Base-by-base conservation (phyloP, 2,113 vertebrate genomes). In the Clinocottus analis region DNA sequence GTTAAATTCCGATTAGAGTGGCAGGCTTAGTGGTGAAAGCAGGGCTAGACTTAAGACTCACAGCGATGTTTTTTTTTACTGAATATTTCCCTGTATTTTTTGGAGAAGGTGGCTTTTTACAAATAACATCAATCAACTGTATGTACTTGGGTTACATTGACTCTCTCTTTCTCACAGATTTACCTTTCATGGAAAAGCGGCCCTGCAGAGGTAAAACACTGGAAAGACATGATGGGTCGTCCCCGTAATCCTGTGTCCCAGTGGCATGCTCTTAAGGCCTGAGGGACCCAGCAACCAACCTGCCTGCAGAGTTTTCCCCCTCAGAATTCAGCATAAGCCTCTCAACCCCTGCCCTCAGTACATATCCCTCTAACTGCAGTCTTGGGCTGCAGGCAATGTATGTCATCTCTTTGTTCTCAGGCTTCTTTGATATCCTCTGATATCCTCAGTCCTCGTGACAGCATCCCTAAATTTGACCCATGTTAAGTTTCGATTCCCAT, bases 121-220 rank as follows among this genome's bases (percentile, higher is more conserved):
- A 71, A 83, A 87, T 58, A 71, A 61, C 79, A 87, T 80, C 35
- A 60, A 55, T 80, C 59, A 13, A 33, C 33, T 33, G 33, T 72
- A 35, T 74, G 10, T 75, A 58, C 37, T 60, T 21, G 3, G 60
- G 27, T 31, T 74, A 53, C 61, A 43, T n/a, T 49, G 25, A 82
- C 33, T 77, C 4, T 85, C 8, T 80, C 35, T 82, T 39, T 71
- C 59, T 83, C 11, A 0, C 91, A 99, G 98, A 99, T 99, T 89
- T 99, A 99, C 93, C 96, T 99, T 86, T 99, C 98, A 21, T 99
- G 98, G 98, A 99, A 99, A 95, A 99, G 98, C 14, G 98, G 98
- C 63, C 97, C 98, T 0, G 98, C 97, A 5, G 98, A 99, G 90
- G 98, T 99, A 75, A 98, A 99, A 87, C 98, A 99, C 94, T 99